Base-by-base conservation (phyloP, 2,113 vertebrate genomes). In the Haemorhous mexicanus region DNA sequence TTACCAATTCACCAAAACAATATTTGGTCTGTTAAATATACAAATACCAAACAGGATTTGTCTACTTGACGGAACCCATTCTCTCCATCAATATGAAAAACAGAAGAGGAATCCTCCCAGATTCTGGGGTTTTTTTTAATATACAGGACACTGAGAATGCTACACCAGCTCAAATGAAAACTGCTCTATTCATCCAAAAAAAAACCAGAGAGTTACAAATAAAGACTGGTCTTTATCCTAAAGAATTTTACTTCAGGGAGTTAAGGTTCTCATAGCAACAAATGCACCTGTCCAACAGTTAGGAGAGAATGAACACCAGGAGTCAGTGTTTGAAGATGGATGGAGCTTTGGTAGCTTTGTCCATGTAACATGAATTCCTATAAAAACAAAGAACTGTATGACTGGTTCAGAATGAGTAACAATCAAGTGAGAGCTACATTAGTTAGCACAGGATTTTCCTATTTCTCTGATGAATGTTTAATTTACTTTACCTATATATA, bases 151-250 rank as follows among this genome's bases (percentile, higher is more conserved):
- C 19, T n/a, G 16, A 58, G 41, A 73, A 84, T 58, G 24, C n/a
- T 63, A 69, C 18, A 84, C 17, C 62, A 91, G 24, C 53, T 68
- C 27, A 81, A 82, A 81, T 21, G 12, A 84, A 94, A 94, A 74
- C 30, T 41, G 16, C 27, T 72, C 30, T 35, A 69, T 49, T 74
- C 21, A 75, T 50, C 16, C 15, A 50, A 77, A 77, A 83, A 16
- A 62, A 33, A 86, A 23, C 3, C n/a, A 69, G 5, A 63, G 8
- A 55, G 4, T 11, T 83, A 77, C 17, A 74, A 89, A 72, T 28
- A 86, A 75, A 79, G 23, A 76, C 24, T 53, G 6, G 22, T 41
- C 37, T 68, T 83, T 46, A 79, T 6, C 9, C 10, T 62, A 59
- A 66, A 80, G 28, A 73, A 50, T 77, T 90, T 84, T 70, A 85